These are phyloP conservation scores for Hirtodrosophila histrioides DNA, from an alignment of 2,888 invertebrate genomes.

Conservation along the genomic window DNA sequence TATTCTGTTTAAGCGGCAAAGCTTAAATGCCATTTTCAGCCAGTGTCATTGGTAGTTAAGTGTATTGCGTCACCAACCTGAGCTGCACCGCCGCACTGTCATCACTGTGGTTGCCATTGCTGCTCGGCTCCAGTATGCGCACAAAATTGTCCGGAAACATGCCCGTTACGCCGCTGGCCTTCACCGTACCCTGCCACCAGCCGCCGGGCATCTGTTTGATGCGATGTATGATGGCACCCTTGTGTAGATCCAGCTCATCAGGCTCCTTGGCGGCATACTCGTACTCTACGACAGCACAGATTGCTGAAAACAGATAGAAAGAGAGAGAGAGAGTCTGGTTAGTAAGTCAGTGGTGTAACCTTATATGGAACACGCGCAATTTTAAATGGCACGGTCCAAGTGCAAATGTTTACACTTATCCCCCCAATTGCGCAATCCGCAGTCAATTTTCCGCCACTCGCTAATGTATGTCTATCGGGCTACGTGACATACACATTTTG, in stretches of 20 bases:
- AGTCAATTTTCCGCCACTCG: conserved; percentile 17
- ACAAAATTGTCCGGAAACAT: conserved; percentile 98
- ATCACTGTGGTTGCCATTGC: conserved; percentile 68
- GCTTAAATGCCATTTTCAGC: conserved; percentile 5
- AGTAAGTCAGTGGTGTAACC: conserved; percentile 37
- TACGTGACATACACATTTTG: conserved; percentile 65
- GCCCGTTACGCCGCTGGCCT: conserved; percentile 89
- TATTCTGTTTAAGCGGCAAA: too few relatives aligned
- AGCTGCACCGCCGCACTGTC: conserved; percentile 65
- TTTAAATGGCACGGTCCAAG: conserved; percentile 48
- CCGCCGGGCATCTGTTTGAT: conserved; percentile 92
- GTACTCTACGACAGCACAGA: conserved; percentile 94
- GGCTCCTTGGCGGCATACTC: conserved; percentile 93
- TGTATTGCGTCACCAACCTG: conserved; percentile 62
- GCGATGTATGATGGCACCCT: conserved; percentile 93
- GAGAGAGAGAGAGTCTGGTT: conserved; percentile 1
- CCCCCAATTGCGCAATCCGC: conserved; percentile 58
- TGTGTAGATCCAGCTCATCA: conserved; percentile 92
- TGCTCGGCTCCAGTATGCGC: conserved; percentile 85
- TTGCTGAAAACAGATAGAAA: conserved; percentile 79
- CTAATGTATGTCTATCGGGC: conserved; percentile 28
- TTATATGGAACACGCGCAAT: conserved; percentile 49
- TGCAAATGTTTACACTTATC: conserved; percentile 64
- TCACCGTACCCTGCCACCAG: conserved; percentile 96
- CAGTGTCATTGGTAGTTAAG: conserved; percentile 28